Conservation (phyloP, 2,888 invertebrate genomes). For the Neoaliturus tenellus region DNA sequence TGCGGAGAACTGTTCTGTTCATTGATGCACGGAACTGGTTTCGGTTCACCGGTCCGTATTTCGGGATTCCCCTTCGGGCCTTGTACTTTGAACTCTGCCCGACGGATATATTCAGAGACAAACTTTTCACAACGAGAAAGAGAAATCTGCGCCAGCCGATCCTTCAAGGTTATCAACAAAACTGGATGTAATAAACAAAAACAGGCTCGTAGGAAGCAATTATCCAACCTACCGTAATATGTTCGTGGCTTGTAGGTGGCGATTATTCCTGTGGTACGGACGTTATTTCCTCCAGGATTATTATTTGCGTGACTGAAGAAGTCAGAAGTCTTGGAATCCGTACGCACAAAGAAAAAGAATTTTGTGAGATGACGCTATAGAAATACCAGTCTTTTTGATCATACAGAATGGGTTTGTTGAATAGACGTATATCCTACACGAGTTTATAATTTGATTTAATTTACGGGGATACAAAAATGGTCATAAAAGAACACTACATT, state of each 20-base stretch:
- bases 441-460: no score
- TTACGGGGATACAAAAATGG: no score
- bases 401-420: no score
- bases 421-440: no score
- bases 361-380: no score
- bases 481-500: no score
- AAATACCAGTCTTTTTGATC: no score
- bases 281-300: background rate
- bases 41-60: background rate
- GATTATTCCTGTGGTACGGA: background rate
- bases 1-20: background rate
- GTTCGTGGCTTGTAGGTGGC: background rate
- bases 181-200: conserved; percentile 21
- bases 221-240: background rate
- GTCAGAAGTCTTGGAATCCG: background rate
- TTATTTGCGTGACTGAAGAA: background rate
- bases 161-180: conserved; percentile 13
- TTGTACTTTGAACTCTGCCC: conserved; percentile 1
- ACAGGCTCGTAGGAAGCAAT: conserved; percentile 5
- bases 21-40: conserved; percentile 4
- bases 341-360: no score
- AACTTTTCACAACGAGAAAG: conserved; percentile 7
- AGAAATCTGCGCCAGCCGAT: background rate
- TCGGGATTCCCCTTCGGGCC: background rate
- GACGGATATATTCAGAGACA: background rate